A percentile compares a stretch with the other conserved stretches of the same genome.
phyloP scores from a whole-genome alignment of 2,797 vertebrate species.

The Muscicapa comitata region DNA sequence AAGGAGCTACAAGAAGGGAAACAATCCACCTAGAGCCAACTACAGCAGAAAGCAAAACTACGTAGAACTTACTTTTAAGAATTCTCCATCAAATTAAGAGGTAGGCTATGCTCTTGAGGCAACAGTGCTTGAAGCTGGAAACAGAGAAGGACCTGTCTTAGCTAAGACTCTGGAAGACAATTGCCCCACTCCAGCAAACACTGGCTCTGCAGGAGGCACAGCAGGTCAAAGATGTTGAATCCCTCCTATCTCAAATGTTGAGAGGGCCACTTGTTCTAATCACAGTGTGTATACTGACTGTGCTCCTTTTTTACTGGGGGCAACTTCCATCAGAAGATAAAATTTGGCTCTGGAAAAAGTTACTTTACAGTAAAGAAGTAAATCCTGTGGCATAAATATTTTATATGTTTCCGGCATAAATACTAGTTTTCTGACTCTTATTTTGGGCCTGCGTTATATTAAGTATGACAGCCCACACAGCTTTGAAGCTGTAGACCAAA shows the following conservation, averaged over 20 bases:
- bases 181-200: not conserved
- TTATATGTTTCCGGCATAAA: not conserved
- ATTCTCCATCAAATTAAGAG: not conserved
- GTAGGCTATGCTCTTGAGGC: not conserved
- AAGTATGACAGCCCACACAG: not conserved
- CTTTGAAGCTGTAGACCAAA: slow-evolving; percentile 53
- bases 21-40: not conserved
- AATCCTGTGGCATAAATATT: not conserved
- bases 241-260: not conserved
- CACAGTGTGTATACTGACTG: not conserved
- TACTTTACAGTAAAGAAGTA: not conserved
- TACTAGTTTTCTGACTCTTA: slow-evolving; percentile 6
- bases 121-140: not conserved
- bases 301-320: not conserved
- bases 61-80: not conserved
- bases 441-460: slow-evolving; percentile 34
- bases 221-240: not conserved
- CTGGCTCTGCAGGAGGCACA: not conserved
- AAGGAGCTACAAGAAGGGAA: not conserved
- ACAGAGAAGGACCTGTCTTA: not conserved
- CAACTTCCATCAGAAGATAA: not conserved
- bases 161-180: not conserved
- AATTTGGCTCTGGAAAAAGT: slow-evolving; percentile 12
- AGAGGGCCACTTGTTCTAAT: not conserved
- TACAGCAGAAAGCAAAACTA: not conserved